Percentiles rank a stretch among this genome's conserved stretches.
Evolutionary conservation across 2,113 vertebrate genomes (phyloP).

Genomic region (Phyllopteryx taeniolatus): DNA sequence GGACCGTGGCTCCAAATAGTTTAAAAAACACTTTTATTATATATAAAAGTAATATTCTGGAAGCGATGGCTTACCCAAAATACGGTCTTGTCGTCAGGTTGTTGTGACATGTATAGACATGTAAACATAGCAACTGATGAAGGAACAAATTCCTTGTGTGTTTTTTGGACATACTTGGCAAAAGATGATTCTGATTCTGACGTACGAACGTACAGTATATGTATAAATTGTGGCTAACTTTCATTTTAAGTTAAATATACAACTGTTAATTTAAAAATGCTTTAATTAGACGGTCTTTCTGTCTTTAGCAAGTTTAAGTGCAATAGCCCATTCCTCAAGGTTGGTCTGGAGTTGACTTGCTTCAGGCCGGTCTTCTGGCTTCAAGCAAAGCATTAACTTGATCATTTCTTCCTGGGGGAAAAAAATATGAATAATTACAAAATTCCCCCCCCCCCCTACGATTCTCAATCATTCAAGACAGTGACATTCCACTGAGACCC

Average conservation of each 20-base stretch:
- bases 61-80: no score
- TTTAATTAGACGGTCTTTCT: conserved; percentile 33
- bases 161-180: no score
- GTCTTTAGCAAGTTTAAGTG: neutral
- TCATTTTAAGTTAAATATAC: neutral
- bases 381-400: conserved; percentile 50
- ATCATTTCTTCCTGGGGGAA: conserved; percentile 61
- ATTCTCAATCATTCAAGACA: neutral
- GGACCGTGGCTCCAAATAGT: no score
- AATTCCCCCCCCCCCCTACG: neutral
- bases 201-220: neutral
- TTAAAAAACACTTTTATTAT: no score
- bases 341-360: conserved; percentile 42
- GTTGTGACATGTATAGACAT: no score
- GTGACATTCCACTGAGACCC: neutral
- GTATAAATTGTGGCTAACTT: neutral
- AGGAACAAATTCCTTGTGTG: no score
- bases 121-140: no score
- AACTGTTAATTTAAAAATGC: neutral
- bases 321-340: conserved; percentile 11
- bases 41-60: no score
- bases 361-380: conserved; percentile 64
- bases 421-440: neutral
- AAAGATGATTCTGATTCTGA: no score
- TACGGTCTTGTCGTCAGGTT: no score